Conservation (phyloP, 2,888 invertebrate genomes). For the Lithophane leautieri region DNA sequence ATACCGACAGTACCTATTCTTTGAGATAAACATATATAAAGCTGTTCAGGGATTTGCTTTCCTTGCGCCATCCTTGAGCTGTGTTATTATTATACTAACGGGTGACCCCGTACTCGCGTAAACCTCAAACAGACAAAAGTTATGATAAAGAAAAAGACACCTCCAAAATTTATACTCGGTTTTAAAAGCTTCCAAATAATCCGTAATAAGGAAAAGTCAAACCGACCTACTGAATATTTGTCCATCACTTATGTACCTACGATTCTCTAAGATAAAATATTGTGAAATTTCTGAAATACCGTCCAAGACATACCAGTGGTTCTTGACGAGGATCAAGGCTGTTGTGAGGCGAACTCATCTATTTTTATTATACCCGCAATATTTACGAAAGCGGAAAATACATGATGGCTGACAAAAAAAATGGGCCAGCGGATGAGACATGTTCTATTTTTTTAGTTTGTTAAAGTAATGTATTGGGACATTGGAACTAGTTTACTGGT, state of each 20-base stretch:
- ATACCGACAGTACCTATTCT: constrained; percentile 9
- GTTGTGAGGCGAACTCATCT: constrained; percentile 58
- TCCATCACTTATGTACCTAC: constrained; percentile 24
- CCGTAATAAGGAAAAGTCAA: constrained; percentile 5
- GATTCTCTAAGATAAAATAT: constrained; percentile 50
- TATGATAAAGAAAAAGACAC: neutral
- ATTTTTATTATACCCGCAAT: constrained; percentile 67
- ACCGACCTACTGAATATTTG: constrained; percentile 25
- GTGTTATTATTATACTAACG: neutral
- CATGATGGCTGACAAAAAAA: constrained; percentile 54
- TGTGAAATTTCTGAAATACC: constrained; percentile 59
- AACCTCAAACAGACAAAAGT: neutral
- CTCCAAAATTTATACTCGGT: neutral
- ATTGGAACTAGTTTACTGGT: constrained; percentile 7
- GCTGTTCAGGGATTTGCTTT: constrained; percentile 19
- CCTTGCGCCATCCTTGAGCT: neutral
- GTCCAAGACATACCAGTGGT: constrained; percentile 63
- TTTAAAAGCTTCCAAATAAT: neutral
- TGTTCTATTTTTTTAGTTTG: constrained; percentile 41
- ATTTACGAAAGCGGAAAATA: constrained; percentile 68
- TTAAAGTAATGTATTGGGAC: constrained; percentile 32
- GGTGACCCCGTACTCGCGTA: neutral
- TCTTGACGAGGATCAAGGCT: constrained; percentile 63
- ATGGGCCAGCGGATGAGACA: constrained; percentile 23
- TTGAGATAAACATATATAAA: constrained; percentile 34